Base-by-base conservation (phyloP, 2,113 vertebrate genomes). In the Stercorarius parasiticus region DNA sequence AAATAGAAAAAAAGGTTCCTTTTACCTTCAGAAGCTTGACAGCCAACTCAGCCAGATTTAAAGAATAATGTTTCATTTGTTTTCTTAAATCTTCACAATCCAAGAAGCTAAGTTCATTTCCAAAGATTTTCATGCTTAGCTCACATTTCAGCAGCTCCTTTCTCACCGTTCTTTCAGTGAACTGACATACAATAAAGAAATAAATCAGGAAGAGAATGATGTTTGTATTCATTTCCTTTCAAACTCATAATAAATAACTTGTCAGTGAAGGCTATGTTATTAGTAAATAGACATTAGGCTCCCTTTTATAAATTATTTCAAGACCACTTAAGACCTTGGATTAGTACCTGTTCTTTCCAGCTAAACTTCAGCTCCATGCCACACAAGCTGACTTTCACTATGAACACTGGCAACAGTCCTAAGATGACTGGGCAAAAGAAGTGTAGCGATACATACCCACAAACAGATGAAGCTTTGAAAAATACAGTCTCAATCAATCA, bases 11-110 rank as follows among this genome's bases (percentile, higher is more conserved):
- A 97, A 85, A 16, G 6, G 3, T 42, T 87, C 34, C 25, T 79
- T 95, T 96, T 97, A 99, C 99, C 98, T 99, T 99, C 49, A 99
- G 98, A 82, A 99, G 97, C 90, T 97, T 98, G 72, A 99, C 95
- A 11, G 97, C 90, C 26, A 99, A 55, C 43, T 98, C 98, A 7
- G 98, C 98, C 82, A 98, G 29, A 85, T 95, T 98, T 70, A 99
- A 98, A 26, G 98, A 98, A 67, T 98, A 93, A 52, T 70, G 97
- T 69, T 98, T 98, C 36, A 98, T 29, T 47, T 97, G 98, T 40
- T 90, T 91, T 80, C 95, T 92, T 82, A 98, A 66, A 53, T 98
- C 98, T 36, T 98, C 96, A 40, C 98, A 99, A 64, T 98, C 98
- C 45, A 98, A 85, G 49, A 98, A 98, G 26, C 90, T 98, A 89